A percentile compares a stretch with the other conserved stretches of the same genome.
These are phyloP conservation scores for Etheostoma perlongum DNA, from an alignment of 2,797 vertebrate genomes.

Conservation along the genomic window DNA sequence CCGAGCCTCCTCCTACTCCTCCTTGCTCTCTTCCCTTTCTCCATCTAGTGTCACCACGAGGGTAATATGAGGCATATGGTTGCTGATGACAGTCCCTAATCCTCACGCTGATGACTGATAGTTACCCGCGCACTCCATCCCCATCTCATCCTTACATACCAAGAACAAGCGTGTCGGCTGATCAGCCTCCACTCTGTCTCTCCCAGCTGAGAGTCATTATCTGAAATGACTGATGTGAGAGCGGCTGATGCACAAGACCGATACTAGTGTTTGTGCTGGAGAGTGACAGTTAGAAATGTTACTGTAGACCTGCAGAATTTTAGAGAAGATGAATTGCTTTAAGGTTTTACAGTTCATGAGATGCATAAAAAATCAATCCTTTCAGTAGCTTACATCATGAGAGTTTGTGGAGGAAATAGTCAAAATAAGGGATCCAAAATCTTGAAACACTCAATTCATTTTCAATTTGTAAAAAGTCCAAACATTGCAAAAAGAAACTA, in stretches of 20 bases:
- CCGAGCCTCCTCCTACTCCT: slow-evolving; percentile 56
- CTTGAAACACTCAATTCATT: neutral
- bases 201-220: slow-evolving; percentile 71
- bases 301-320: slow-evolving; percentile 41
- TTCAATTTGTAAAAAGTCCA: neutral
- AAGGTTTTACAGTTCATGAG: slow-evolving; percentile 30
- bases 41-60: slow-evolving; percentile 76
- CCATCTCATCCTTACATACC: slow-evolving; percentile 57
- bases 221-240: slow-evolving; percentile 71
- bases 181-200: slow-evolving; percentile 41
- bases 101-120: slow-evolving; percentile 77
- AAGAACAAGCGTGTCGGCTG: slow-evolving; percentile 59
- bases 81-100: slow-evolving; percentile 81
- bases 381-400: neutral
- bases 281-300: slow-evolving; percentile 55
- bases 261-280: slow-evolving; percentile 60
- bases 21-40: slow-evolving; percentile 45
- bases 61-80: slow-evolving; percentile 79
- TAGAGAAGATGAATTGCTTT: slow-evolving; percentile 31
- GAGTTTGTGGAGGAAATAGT: slow-evolving; percentile 9
- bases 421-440: neutral
- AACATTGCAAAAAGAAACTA: neutral
- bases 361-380: neutral
- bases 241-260: slow-evolving; percentile 67
- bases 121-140: slow-evolving; percentile 68